Evolutionary conservation across 2,888 invertebrate species (phyloP).

Genomic region (Melipona beecheii): DNA sequence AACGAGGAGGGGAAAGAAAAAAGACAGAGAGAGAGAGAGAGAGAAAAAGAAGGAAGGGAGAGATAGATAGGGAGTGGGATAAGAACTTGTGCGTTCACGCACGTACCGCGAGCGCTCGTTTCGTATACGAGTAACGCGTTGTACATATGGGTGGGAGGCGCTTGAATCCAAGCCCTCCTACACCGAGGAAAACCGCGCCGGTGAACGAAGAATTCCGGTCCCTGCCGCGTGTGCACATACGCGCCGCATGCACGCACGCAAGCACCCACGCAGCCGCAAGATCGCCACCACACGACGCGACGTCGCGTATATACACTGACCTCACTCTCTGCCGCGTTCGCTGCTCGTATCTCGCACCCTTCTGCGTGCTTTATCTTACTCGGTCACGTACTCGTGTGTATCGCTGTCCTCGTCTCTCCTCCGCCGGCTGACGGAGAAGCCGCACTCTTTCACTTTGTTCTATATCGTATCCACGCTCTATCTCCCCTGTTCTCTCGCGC

Average conservation of each 20-base stretch:
- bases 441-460: constrained; percentile 41
- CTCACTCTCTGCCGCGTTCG: constrained; percentile 14
- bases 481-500: constrained; percentile 9
- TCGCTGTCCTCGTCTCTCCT: constrained; percentile 25
- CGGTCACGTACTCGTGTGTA: constrained; percentile 40
- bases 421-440: constrained; percentile 2
- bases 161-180: constrained; percentile 60
- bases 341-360: constrained; percentile 43
- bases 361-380: constrained; percentile 47
- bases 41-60: background rate
- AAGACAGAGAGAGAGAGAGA: background rate
- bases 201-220: constrained; percentile 35
- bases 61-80: background rate
- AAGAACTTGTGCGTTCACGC: constrained; percentile 9
- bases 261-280: constrained; percentile 29
- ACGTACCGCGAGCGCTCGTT: constrained; percentile 34
- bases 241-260: constrained; percentile 36
- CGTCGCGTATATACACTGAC: constrained; percentile 6
- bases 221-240: constrained; percentile 1
- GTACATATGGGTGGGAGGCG: constrained; percentile 56
- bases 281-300: background rate
- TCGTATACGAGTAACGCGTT: constrained; percentile 26
- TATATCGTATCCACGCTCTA: constrained; percentile 26
- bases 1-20: constrained; percentile 9
- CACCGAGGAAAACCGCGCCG: constrained; percentile 37